Base-by-base conservation (phyloP, 2,888 invertebrate genomes). In the Hirtodrosophila cameraria region DNA sequence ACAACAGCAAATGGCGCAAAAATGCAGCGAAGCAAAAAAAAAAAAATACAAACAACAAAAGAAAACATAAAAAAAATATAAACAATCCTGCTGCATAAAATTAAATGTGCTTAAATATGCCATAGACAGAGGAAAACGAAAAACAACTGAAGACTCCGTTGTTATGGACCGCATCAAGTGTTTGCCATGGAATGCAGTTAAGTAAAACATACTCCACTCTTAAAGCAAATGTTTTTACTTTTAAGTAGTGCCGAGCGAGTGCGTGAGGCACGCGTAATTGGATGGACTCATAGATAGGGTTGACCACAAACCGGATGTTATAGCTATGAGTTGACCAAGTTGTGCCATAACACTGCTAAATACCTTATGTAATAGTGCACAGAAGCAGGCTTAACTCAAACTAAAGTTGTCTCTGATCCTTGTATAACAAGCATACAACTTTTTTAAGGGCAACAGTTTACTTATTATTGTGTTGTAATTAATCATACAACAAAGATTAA, bases 61-160 rank as follows among this genome's bases (percentile, higher is more conserved):
- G 25, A 50, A 13, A n/a, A 18, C 9, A 28, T 2, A 38, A 25
- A 27, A 16, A 16, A 33, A 6, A 23, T 23, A 7, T 2, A 36
- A 55, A 48, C 61, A 72, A 68, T 73, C 57, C 64, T 65, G 74
- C 53, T 79, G 68, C 66, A 83, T 81, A 69, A 75, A 61, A 80
- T 80, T 77, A 81, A 50, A 52, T 64, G 61, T 27, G 46, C 41
- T 61, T 31, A 48, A 54, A 52, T 38, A 30, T 46, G 54, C 36
- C 11, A n/a, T 9, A 33, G 25, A 52, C 23, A 38, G 57, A 33
- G 31, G 23, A 61, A 66, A 69, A 49, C 15, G 25, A 58, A 60
- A 59, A 23, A 48, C 15, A n/a, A 30, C 46, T 48, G 54, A 30
- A 42, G 45, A 54, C 35, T 45, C 39, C 33, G 48, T 46, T 59